These are phyloP conservation scores for Caenorhabditis sp. DNA, from an alignment of 2,888 invertebrate genomes.

Conservation along the genomic window DNA sequence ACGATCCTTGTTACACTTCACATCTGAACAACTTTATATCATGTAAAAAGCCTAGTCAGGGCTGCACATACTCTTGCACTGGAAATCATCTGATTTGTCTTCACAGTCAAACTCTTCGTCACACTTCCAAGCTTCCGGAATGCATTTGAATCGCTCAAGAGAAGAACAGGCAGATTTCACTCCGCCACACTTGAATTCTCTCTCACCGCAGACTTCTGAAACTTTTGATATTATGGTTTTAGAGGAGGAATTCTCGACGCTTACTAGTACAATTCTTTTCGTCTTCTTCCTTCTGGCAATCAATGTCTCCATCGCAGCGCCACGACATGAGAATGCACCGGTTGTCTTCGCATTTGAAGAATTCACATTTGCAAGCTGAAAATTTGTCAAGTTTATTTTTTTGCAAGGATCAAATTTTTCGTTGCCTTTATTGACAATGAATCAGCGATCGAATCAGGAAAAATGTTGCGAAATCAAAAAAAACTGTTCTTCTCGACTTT, in stretches of 20 bases:
- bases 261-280: constrained; percentile 78
- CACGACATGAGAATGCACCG: constrained; percentile 84
- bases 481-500: background rate
- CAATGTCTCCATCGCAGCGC: constrained; percentile 85
- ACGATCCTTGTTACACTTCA: too few species aligned
- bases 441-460: background rate
- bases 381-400: too few species aligned
- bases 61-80: constrained; percentile 63
- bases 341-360: constrained; percentile 68
- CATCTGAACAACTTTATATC: too few species aligned
- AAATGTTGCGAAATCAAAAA: constrained; percentile 45
- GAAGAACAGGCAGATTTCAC: constrained; percentile 19
- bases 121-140: constrained; percentile 80
- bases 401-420: constrained; percentile 1
- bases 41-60: too few species aligned
- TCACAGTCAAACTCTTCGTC: constrained; percentile 81
- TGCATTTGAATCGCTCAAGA: constrained; percentile 70
- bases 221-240: background rate
- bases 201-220: constrained; percentile 32
- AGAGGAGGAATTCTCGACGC: background rate
- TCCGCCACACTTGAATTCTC: constrained; percentile 67
- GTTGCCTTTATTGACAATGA: constrained; percentile 2
- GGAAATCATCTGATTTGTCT: constrained; percentile 77
- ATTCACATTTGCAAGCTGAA: constrained; percentile 63
- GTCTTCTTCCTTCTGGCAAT: constrained; percentile 72